These are phyloP conservation scores for Halichoeres trimaculatus DNA, from an alignment of 2,113 vertebrate species.

Conservation along the genomic window DNA sequence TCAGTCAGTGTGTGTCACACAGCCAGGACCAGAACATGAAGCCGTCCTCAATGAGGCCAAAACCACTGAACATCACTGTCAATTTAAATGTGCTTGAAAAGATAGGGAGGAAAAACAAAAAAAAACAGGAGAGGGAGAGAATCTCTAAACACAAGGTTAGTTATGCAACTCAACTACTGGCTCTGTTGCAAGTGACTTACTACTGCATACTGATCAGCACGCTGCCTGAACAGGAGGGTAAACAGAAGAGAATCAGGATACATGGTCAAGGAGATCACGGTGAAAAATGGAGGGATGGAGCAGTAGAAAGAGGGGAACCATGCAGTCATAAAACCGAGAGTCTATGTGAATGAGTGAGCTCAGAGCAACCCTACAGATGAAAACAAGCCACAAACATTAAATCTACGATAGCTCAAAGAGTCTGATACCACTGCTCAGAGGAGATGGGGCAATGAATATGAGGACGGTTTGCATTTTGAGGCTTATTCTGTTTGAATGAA, in stretches of 20 bases:
- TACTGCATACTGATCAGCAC: constrained; percentile 87
- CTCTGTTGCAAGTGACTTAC: constrained; percentile 87
- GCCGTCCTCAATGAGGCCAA: background rate
- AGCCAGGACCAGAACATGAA: background rate
- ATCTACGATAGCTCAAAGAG: background rate
- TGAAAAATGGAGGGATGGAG: constrained; percentile 5
- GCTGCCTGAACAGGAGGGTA: constrained; percentile 33
- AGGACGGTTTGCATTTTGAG: background rate
- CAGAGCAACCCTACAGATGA: background rate
- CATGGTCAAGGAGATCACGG: constrained; percentile 11
- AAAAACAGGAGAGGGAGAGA: background rate
- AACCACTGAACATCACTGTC: background rate
- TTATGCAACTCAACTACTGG: constrained; percentile 89
- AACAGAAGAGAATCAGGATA: background rate
- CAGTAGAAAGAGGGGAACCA: background rate
- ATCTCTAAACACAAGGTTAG: constrained; percentile 83
- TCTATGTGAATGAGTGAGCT: background rate
- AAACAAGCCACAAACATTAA: background rate
- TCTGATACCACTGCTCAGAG: background rate
- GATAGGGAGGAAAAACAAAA: constrained; percentile 20
- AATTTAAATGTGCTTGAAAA: constrained; percentile 15
- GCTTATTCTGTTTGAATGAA: background rate
- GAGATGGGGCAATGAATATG: background rate
- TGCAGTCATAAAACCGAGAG: background rate
- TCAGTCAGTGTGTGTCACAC: background rate